Evolutionary conservation across 2,888 invertebrate species (phyloP), one percentile per base, ranked within the genome.

Genomic region (Oithona nana): DNA sequence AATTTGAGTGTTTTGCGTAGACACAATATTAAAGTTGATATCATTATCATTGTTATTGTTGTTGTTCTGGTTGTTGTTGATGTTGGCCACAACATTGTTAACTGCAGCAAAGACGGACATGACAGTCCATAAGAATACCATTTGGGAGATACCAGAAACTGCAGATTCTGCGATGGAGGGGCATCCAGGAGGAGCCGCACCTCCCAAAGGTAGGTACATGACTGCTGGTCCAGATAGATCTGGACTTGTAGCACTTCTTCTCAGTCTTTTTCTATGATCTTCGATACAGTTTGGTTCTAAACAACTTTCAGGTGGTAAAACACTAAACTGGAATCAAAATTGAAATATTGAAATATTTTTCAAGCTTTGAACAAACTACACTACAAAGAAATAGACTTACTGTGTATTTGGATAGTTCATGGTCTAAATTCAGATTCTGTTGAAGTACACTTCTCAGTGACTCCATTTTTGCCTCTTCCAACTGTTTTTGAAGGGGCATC

Each of bases 11-110:
- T 56, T 56, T 28, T 56, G 56, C 26, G 56, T 56, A 11, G 56
- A 56, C 13, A 56, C 26, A 11, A 24, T 56, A n/a, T 56, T 56
- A 13, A 56, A 6, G 11, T 56, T 20, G 16, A 56, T 8, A 28
- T 56, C 26, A 26, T 56, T 56, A 28, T 56, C 26, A 26, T 56
- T 56, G 28, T 56, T 56, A n/a, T 56, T 56, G 20, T 26, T 56
- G 56, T 56, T 56, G 56, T 56, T 56, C 28, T 56, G 56, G 28
- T 56, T 56, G n/a, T 56, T 56, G 26, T 56, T 56, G 20, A 56
- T 56, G 26, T 56, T 56, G 13, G 56, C 56, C 11, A 26, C 26
- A 20, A 20, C 20, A 11, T 24, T 11, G 28, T 24, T 59, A 6
- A 26, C 49, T 20, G 59, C 31, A 11, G 13, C 50, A 24, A 48